Evolutionary conservation across 2,797 vertebrate species (phyloP).

Genomic region (Propithecus deckenii): DNA sequence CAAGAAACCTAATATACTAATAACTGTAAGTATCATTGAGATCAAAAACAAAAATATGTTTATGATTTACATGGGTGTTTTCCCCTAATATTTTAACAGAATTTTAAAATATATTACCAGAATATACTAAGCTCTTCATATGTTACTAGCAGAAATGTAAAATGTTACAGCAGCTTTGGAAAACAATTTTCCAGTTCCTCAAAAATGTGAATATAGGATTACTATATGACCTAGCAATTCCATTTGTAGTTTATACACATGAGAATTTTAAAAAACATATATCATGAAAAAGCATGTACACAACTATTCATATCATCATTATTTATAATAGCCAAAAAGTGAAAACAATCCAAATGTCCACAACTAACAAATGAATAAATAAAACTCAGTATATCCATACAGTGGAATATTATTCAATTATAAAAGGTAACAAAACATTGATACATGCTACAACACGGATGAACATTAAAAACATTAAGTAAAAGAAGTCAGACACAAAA

Average conservation of each 20-base stretch:
- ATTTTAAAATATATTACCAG: background rate
- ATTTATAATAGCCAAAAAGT: background rate
- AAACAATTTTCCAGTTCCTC: background rate
- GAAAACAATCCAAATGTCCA: background rate
- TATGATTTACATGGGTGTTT: background rate
- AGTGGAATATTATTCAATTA: background rate
- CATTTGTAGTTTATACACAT: background rate
- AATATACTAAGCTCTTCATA: background rate
- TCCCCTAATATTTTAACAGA: background rate
- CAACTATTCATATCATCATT: background rate
- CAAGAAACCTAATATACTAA: background rate
- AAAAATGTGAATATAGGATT: background rate
- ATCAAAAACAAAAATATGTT: slow-evolving; percentile 17
- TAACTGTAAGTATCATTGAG: background rate
- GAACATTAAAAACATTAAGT: background rate
- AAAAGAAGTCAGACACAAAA: background rate
- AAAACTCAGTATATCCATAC: background rate
- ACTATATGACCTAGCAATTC: background rate
- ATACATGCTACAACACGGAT: background rate
- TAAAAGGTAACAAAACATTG: background rate
- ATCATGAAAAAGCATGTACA: background rate
- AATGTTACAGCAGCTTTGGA: background rate
- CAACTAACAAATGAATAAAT: background rate
- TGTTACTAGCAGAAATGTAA: background rate
- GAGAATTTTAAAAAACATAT: slow-evolving; percentile 38